Evolutionary conservation across 2,888 invertebrate genomes (phyloP).

Genomic region (Eupithecia subfuscata): DNA sequence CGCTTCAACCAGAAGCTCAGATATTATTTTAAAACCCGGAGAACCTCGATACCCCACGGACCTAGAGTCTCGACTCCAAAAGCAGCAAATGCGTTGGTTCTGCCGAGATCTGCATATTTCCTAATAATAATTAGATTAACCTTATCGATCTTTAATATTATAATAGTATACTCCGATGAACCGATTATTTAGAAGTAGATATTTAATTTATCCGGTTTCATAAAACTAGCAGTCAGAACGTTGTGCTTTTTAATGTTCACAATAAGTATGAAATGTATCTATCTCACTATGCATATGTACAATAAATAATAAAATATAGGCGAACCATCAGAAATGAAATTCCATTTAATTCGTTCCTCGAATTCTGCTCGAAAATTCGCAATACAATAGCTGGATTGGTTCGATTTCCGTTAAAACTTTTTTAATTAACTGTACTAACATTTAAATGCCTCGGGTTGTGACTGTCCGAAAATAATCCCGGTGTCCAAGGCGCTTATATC

Average conservation of each 20-base stretch:
- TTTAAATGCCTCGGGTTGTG: conserved; percentile 18
- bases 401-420: conserved; percentile 23
- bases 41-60: too few relatives aligned
- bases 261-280: background rate
- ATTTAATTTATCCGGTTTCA: background rate
- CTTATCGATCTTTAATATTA: background rate
- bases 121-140: too few relatives aligned
- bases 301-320: background rate
- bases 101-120: too few relatives aligned
- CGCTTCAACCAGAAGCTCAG: too few relatives aligned
- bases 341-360: background rate
- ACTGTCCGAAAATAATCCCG: conserved; percentile 26
- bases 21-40: too few relatives aligned
- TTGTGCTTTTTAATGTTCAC: background rate
- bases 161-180: background rate
- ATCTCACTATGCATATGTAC: background rate
- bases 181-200: background rate
- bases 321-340: conserved; percentile 8
- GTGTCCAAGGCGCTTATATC: conserved; percentile 18
- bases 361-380: conserved; percentile 1
- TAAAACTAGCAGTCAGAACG: conserved; percentile 2
- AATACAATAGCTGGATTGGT: conserved; percentile 18
- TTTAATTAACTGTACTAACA: conserved; percentile 29
- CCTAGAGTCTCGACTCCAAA: too few relatives aligned
- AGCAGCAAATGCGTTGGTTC: too few relatives aligned